Evolutionary conservation across 1,140 invertebrate species (phyloP).

Genomic region (Drosophila miranda): DNA sequence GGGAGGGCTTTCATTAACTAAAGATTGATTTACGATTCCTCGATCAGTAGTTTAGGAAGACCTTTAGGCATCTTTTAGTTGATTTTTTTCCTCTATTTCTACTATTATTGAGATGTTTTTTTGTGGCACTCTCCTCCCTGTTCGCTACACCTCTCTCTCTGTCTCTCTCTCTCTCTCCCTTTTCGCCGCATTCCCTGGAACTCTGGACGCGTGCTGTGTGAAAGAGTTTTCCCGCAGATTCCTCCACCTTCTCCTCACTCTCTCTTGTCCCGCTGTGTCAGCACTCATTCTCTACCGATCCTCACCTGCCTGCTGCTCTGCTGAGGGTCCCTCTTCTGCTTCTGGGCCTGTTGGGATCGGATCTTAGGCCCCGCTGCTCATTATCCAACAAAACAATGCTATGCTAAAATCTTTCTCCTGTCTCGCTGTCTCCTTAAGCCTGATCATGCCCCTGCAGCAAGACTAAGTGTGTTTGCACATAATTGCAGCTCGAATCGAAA

Average conservation of each 20-base stretch:
- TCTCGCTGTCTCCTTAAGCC: background rate
- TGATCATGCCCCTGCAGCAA: background rate
- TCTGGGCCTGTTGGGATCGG: background rate
- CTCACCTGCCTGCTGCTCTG: slow-evolving; percentile 20
- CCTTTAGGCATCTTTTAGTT: too few species aligned
- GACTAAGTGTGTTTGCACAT: slow-evolving; percentile 7
- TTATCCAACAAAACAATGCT: slow-evolving; percentile 15
- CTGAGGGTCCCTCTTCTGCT: slow-evolving; percentile 14
- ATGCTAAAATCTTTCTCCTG: slow-evolving; percentile 16
- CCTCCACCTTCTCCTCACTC: background rate
- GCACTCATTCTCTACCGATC: slow-evolving; percentile 11
- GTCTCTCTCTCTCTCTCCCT: too few species aligned
- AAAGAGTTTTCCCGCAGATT: slow-evolving; percentile 5
- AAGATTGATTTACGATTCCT: too few species aligned
- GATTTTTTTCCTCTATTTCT: too few species aligned
- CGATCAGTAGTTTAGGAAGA: too few species aligned
- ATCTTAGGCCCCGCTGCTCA: slow-evolving; percentile 13
- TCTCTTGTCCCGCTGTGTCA: slow-evolving; percentile 15
- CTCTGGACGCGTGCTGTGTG: background rate
- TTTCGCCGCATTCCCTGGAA: background rate
- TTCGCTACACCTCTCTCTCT: too few species aligned
- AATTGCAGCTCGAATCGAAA: slow-evolving; percentile 27
- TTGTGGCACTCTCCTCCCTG: too few species aligned
- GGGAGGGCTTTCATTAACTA: too few species aligned
- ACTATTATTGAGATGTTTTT: too few species aligned